Conservation (phyloP, 2,888 invertebrate genomes). For the Galeruca laticollis region DNA sequence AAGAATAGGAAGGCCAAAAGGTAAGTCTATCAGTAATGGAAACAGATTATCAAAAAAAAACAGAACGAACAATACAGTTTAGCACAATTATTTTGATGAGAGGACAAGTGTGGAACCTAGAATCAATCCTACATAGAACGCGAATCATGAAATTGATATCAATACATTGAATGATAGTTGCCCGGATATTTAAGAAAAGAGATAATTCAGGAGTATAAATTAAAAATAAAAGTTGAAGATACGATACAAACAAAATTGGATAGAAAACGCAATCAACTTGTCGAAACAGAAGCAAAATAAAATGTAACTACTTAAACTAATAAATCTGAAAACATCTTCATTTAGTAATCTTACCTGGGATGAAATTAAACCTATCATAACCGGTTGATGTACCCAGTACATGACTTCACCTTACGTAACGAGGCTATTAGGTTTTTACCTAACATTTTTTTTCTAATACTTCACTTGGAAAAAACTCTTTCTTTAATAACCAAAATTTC, state of each 20-base stretch:
- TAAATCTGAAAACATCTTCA: conserved; percentile 41
- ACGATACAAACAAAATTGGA: conserved; percentile 29
- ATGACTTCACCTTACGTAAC: too few relatives aligned
- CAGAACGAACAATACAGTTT: conserved; percentile 30
- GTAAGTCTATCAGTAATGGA: not conserved
- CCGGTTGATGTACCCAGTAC: too few relatives aligned
- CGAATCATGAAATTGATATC: conserved; percentile 68
- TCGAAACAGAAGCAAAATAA: not conserved
- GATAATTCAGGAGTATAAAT: conserved; percentile 69
- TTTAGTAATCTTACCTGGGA: conserved; percentile 63
- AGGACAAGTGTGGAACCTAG: conserved; percentile 26
- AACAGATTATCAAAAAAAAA: conserved; percentile 41
- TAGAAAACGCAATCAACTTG: conserved; percentile 16
- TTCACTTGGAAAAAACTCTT: too few relatives aligned
- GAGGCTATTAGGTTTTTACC: too few relatives aligned
- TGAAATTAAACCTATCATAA: conserved; percentile 70
- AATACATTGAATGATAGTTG: conserved; percentile 72
- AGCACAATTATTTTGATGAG: conserved; percentile 55
- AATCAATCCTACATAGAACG: conserved; percentile 32
- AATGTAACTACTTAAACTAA: not conserved
- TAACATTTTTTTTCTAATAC: too few relatives aligned
- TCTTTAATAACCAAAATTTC: too few relatives aligned
- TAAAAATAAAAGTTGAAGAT: conserved; percentile 46
- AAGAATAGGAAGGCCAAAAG: conserved; percentile 45
- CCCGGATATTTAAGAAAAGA: conserved; percentile 74